These are phyloP conservation scores for Molothrus ater DNA, from an alignment of 2,797 vertebrate species.

Conservation along the genomic window DNA sequence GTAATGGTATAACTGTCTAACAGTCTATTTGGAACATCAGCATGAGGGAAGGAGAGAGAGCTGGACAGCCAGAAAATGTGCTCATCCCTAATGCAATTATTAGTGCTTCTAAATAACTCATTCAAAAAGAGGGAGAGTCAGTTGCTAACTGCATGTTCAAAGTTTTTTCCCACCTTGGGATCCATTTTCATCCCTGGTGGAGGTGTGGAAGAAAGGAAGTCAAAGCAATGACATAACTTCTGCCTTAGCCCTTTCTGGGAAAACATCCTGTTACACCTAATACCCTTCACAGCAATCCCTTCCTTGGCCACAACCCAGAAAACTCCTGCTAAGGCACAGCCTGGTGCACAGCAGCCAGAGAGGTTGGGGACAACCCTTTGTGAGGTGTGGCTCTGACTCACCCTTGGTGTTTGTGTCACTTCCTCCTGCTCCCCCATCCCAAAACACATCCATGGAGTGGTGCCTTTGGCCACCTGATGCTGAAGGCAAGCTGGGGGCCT, in stretches of 20 bases:
- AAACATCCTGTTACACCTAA: slow-evolving; percentile 44
- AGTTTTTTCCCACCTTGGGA: neutral
- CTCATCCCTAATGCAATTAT: slow-evolving; percentile 38
- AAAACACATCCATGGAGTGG: rapidly evolving
- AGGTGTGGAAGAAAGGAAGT: slow-evolving; percentile 38
- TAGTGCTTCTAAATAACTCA: neutral
- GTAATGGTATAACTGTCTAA: slow-evolving; percentile 18
- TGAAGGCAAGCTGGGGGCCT: neutral
- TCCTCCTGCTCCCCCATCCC: neutral
- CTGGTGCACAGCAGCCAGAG: neutral
- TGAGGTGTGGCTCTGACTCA: slow-evolving; percentile 1
- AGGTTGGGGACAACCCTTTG: neutral
- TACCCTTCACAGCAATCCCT: neutral
- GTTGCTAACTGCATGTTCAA: neutral
- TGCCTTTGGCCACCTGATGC: neutral
- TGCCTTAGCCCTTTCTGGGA: slow-evolving; percentile 16
- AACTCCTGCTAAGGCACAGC: neutral
- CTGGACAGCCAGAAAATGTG: neutral
- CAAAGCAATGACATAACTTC: slow-evolving; percentile 48
- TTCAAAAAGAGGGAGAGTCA: neutral
- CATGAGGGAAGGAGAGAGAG: neutral
- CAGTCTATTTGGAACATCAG: slow-evolving; percentile 14
- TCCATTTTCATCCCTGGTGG: slow-evolving; percentile 10
- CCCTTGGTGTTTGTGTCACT: neutral
- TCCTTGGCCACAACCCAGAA: neutral